phyloP scores from a whole-genome alignment of 1,140 invertebrate genomes.

The Drosophila teissieri region DNA sequence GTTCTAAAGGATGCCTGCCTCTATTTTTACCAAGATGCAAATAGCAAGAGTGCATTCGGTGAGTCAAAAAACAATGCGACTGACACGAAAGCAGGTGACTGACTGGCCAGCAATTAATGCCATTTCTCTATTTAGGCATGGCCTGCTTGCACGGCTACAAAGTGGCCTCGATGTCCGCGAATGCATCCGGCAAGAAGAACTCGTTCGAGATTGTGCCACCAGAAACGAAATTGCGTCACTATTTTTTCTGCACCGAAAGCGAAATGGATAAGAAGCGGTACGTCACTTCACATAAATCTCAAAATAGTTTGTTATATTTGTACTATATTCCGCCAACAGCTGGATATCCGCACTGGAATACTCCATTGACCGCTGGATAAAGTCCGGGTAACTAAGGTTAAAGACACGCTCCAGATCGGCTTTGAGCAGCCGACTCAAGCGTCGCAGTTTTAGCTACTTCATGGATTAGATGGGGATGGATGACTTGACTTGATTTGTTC shows the following conservation, averaged over 20 bases:
- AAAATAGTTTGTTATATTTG: too few relatives aligned
- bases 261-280: constrained; percentile 98
- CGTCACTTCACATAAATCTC: neutral
- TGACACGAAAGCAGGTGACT: constrained; percentile 20
- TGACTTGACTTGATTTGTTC: constrained; percentile 44
- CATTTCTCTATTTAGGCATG: constrained; percentile 87
- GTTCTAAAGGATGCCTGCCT: constrained; percentile 97
- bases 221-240: constrained; percentile 93
- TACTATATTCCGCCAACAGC: too few relatives aligned
- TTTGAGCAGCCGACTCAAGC: constrained; percentile 62
- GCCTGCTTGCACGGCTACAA: constrained; percentile 97
- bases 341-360: constrained; percentile 97
- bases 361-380: constrained; percentile 98
- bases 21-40: constrained; percentile 96
- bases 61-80: constrained; percentile 41
- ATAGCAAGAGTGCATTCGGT: constrained; percentile 95
- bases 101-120: constrained; percentile 58
- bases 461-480: constrained; percentile 57
- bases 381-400: constrained; percentile 90
- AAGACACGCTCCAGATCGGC: constrained; percentile 76
- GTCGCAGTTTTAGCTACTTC: constrained; percentile 78
- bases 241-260: constrained; percentile 96
- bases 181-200: constrained; percentile 92
- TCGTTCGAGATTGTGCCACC: constrained; percentile 96
- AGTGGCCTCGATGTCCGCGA: constrained; percentile 91